These are phyloP conservation scores for Panopea generosa DNA, from an alignment of 2,888 invertebrate genomes.

Conservation along the genomic window DNA sequence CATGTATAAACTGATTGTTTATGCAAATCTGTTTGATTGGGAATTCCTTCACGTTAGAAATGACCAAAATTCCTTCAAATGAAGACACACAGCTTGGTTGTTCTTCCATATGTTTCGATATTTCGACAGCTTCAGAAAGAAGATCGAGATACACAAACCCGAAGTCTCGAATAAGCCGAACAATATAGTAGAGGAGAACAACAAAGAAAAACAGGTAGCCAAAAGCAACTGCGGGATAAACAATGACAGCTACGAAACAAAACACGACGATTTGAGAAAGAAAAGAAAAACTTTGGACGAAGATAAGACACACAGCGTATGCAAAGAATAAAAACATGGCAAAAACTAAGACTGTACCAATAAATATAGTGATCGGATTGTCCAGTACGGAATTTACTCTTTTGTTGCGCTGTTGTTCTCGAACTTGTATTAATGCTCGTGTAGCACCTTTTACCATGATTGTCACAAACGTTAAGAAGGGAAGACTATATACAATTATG, in stretches of 20 bases:
- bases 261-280: constrained; percentile 38
- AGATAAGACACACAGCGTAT: constrained; percentile 38
- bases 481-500: constrained; percentile 28
- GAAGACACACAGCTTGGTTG: constrained; percentile 21
- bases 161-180: constrained; percentile 37
- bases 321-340: constrained; percentile 18
- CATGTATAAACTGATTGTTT: constrained; percentile 7
- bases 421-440: constrained; percentile 6
- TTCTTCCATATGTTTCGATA: constrained; percentile 19
- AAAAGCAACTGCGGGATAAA: constrained; percentile 41
- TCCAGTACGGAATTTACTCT: background rate
- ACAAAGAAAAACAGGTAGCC: constrained; percentile 51
- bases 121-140: constrained; percentile 43
- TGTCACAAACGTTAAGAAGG: constrained; percentile 23
- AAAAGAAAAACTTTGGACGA: constrained; percentile 40
- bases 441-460: constrained; percentile 34
- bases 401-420: background rate
- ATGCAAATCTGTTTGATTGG: constrained; percentile 19
- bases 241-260: constrained; percentile 50
- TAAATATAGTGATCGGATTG: constrained; percentile 7
- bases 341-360: constrained; percentile 1
- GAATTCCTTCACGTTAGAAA: constrained; percentile 28
- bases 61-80: constrained; percentile 17
- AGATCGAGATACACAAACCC: constrained; percentile 39
- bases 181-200: constrained; percentile 48